Evolutionary conservation across 2,113 vertebrate genomes (phyloP), one percentile per base, ranked within the genome.

Genomic region (Cygnus buccinator): DNA sequence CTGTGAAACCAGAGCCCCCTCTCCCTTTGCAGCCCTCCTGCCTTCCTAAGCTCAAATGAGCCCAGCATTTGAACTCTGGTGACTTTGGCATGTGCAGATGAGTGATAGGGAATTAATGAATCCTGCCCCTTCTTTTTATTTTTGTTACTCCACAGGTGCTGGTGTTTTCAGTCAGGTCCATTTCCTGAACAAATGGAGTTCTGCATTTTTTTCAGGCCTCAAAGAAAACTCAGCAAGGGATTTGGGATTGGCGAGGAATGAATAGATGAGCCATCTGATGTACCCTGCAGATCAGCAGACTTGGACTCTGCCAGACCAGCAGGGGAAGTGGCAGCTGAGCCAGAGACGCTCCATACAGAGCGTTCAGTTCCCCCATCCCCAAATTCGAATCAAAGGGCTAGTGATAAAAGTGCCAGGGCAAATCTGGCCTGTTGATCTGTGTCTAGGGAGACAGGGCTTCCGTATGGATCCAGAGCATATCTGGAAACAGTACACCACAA

Each of bases 231-330:
- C 86, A 43, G 65, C 13, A 7, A 92, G 89, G 74, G 90, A 86
- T 96, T 94, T 95, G 54, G 63, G 77, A 25, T 52, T 95, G 92
- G 92, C 80, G 33, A 90, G 59, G 44, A 84, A 86, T 96, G 92
- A 94, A 97, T 93, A 94, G 86, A 87, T 96, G 92, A 90, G 39
- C 86, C 90, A 96, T 95, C 90, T 95, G 95, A 96, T 90, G 74
- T 90, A 90, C 80, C 90, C 76, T 84, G 92, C 65, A 81, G 93
- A 96, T 92, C 90, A 94, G 70, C 90, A 92, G 86, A 84, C 83
- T 90, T 7, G 2, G 66, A 57, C 66, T 62, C 63, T 95, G 93
- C 92, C 92, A 97, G 92, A 93, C 63, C 88, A 95, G 93, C 85
- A 93, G 83, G 68, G 68, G 91, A 90, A 87, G 83, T 0, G 11